A percentile compares a stretch with the other conserved stretches of the same genome.
phyloP scores from a whole-genome alignment of 1,140 invertebrate species.

The Drosophila virilis region DNA sequence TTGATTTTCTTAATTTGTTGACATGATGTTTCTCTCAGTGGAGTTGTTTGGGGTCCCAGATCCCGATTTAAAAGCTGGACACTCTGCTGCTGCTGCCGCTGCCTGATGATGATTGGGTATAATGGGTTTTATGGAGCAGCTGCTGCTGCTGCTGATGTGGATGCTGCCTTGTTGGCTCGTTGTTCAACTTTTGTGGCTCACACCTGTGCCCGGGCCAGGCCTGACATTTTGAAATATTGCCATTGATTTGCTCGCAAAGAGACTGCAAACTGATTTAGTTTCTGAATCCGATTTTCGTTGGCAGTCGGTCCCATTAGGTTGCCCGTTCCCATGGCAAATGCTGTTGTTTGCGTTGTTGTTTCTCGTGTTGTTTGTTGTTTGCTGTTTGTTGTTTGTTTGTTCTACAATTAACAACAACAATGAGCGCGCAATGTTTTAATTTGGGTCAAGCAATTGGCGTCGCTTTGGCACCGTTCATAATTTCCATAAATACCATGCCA shows the following conservation, averaged over 20 bases:
- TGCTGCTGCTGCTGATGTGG: constrained; percentile 58
- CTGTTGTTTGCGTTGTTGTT: constrained; percentile 23
- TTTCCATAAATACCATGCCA: constrained; percentile 54
- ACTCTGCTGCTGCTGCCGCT: constrained; percentile 29
- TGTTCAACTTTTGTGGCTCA: constrained; percentile 79
- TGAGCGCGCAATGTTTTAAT: constrained; percentile 47
- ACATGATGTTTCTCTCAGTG: constrained; percentile 8
- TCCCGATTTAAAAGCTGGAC: constrained; percentile 47
- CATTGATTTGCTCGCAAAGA: constrained; percentile 69
- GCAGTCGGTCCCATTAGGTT: constrained; percentile 36
- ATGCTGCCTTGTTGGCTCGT: constrained; percentile 47
- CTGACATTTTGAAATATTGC: constrained; percentile 82
- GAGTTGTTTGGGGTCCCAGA: constrained; percentile 31
- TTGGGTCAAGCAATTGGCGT: constrained; percentile 78
- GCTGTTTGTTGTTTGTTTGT: constrained; percentile 52
- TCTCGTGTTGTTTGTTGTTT: constrained; percentile 13
- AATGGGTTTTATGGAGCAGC: constrained; percentile 82
- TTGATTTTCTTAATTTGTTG: background rate
- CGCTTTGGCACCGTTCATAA: constrained; percentile 66
- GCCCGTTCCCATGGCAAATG: constrained; percentile 73
- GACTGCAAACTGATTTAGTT: constrained; percentile 67
- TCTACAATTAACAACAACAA: constrained; percentile 70
- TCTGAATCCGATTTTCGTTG: constrained; percentile 50
- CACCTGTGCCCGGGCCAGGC: constrained; percentile 68
- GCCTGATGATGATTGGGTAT: constrained; percentile 82